Evolutionary conservation across 2,888 invertebrate genomes (phyloP), one percentile per base, ranked within the genome.

Genomic region (Acleris laterana): DNA sequence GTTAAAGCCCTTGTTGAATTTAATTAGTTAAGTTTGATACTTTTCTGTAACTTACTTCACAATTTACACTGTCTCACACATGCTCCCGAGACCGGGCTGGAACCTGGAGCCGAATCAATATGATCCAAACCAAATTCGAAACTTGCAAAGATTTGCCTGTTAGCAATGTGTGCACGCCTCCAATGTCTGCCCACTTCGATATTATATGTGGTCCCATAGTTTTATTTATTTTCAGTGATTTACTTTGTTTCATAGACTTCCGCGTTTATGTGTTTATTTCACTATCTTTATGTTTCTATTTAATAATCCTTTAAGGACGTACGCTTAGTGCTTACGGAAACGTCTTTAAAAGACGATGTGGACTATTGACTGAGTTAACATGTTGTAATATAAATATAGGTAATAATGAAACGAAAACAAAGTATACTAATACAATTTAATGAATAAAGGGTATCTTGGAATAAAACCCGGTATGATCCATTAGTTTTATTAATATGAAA

Each of bases 141-240:
- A 77, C 57, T 81, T 86, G 82, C 84, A 79, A 85, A 83, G 77
- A 88, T 87, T 83, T 91, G 91, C 86, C 90, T 92, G 90, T 87
- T 90, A 89, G 89, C 85, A 80, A 83, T 89, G 90, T 90, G 82
- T 90, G 92, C 92, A 93, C 93, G 92, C 90, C 83, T 85, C 89
- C 90, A 84, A 79, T 89, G 84, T 90, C 80, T 91, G 79, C 86
- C 89, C 90, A 90, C 88, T 90, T 87, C 82, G 77, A 86, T 90
- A 89, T 90, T 93, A 90, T 91, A 91, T 93, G 92, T 93, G 91
- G 89, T 91, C 90, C 83, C 83, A 86, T 87, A 82, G 83, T 88
- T 88, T 78, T 72, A 70, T 83, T 85, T 81, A 70, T 82, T 78
- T 78, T 62, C 46, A 55, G 22, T 78, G 73, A 67, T 76, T 81